Conservation (phyloP, 1,140 invertebrate species). For the Chionoecetes opilio region DNA sequence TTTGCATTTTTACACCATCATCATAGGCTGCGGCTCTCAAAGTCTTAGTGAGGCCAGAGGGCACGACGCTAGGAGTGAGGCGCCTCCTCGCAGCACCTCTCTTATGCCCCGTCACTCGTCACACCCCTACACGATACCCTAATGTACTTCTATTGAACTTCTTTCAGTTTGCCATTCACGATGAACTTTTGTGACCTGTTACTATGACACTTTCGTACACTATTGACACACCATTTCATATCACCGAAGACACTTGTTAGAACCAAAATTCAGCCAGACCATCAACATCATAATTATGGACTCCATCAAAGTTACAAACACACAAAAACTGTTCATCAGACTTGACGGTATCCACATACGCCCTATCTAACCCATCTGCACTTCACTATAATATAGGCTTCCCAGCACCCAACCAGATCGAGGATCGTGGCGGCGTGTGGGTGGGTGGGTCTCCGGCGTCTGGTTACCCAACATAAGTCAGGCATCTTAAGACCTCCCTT, state of each 20-base stretch:
- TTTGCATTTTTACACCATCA: slow-evolving; percentile 80
- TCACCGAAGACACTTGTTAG: too few relatives aligned
- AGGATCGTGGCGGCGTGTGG: background rate
- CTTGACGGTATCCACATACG: background rate
- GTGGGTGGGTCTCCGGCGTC: background rate
- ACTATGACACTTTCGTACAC: background rate
- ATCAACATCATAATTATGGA: background rate
- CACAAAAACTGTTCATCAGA: background rate
- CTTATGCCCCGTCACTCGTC: background rate
- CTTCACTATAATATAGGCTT: background rate
- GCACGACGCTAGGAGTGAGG: slow-evolving; percentile 42
- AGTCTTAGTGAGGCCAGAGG: slow-evolving; percentile 76
- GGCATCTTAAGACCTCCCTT: slow-evolving; percentile 31
- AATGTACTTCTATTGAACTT: background rate
- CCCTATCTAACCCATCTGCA: background rate
- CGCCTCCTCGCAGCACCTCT: background rate
- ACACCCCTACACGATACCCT: background rate
- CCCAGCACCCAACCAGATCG: background rate
- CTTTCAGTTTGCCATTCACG: background rate
- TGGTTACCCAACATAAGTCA: slow-evolving; percentile 49
- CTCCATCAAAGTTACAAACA: background rate
- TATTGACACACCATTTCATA: background rate
- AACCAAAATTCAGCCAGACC: background rate
- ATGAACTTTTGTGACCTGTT: background rate
- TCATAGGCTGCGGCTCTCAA: slow-evolving; percentile 77